Evolutionary conservation across 2,113 vertebrate genomes (phyloP).

Genomic region (Plestiodon gilberti): DNA sequence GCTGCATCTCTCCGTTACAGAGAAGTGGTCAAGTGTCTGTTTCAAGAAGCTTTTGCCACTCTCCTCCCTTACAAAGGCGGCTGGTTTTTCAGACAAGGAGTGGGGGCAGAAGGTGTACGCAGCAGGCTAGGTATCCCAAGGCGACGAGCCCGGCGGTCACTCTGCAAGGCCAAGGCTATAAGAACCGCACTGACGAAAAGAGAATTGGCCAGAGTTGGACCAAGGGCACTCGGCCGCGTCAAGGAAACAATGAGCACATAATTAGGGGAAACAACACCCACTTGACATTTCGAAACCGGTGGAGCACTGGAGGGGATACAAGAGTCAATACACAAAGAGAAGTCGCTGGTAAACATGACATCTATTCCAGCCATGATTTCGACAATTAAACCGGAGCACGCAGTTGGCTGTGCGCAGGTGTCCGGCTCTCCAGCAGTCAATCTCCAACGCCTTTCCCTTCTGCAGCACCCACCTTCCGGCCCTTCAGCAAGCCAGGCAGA

Average conservation of each 20-base stretch:
- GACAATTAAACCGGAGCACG: too few relatives aligned
- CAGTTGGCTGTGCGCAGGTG: too few relatives aligned
- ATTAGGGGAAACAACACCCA: background rate
- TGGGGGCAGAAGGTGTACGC: too few relatives aligned
- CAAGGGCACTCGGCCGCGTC: background rate
- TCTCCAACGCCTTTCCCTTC: too few relatives aligned
- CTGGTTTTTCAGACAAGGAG: background rate
- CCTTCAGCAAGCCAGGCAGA: too few relatives aligned
- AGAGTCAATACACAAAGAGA: background rate
- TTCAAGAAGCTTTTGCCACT: background rate
- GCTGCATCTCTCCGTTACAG: background rate
- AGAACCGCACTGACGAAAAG: background rate
- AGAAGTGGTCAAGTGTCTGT: background rate
- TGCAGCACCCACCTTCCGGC: too few relatives aligned
- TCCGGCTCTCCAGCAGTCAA: too few relatives aligned
- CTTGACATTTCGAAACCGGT: background rate
- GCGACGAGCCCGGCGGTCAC: background rate
- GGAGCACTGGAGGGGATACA: background rate
- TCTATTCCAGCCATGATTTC: too few relatives aligned
- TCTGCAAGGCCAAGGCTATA: background rate
- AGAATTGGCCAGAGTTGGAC: background rate
- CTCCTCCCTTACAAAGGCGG: background rate
- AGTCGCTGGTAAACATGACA: background rate
- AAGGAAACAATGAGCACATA: background rate
- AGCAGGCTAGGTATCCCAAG: background rate